Conservation (phyloP, 1,140 invertebrate species). For the Drosophila tsacasi region DNA sequence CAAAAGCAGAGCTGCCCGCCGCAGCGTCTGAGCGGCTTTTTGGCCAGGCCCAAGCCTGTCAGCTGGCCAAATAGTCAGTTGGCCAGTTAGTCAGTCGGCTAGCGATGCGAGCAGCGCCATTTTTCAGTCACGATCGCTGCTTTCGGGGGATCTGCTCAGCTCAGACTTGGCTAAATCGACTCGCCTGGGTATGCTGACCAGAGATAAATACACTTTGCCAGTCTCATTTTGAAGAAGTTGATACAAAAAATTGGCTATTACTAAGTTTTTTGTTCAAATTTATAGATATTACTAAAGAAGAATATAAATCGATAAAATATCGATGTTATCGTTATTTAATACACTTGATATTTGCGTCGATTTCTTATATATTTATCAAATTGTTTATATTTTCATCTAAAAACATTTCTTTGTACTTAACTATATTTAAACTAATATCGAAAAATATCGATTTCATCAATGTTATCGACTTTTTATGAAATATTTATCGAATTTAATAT, state of each 20-base stretch:
- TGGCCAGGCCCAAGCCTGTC: constrained; percentile 34
- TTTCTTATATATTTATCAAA: too few species aligned
- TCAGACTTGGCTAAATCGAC: neutral
- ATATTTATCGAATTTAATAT: too few species aligned
- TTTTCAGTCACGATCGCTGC: constrained; percentile 3
- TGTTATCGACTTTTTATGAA: too few species aligned
- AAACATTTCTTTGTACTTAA: too few species aligned
- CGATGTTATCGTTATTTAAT: neutral
- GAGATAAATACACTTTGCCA: too few species aligned
- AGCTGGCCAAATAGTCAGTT: constrained; percentile 5
- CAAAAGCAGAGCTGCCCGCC: constrained; percentile 73
- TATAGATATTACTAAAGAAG: neutral
- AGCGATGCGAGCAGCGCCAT: constrained; percentile 24
- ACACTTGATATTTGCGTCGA: too few species aligned
- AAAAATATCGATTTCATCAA: too few species aligned
- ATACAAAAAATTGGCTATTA: neutral
- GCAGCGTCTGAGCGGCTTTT: constrained; percentile 48
- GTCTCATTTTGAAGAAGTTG: neutral
- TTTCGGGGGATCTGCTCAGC: neutral
- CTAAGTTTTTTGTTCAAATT: neutral
- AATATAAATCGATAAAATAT: neutral
- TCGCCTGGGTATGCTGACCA: neutral
- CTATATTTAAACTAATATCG: too few species aligned
- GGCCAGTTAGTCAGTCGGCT: neutral
- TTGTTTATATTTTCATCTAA: too few species aligned